phyloP scores from a whole-genome alignment of 1,140 invertebrate genomes.

The Paramacrobiotus metropolitanus region DNA sequence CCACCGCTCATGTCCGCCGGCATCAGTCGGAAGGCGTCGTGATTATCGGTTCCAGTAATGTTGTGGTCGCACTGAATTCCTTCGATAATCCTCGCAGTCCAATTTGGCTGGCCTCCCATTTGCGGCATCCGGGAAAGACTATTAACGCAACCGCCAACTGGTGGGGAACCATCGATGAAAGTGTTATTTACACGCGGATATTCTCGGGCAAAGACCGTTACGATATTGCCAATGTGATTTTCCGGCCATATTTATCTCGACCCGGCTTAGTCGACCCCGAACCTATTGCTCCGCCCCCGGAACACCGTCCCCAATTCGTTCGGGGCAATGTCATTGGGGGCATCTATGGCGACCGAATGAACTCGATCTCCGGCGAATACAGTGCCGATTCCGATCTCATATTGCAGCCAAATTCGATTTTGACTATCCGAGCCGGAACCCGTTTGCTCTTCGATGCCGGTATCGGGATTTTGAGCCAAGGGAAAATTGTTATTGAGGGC shows the following conservation, averaged over 20 bases:
- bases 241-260: slow-evolving; percentile 58
- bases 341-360: not conserved
- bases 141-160: slow-evolving; percentile 85
- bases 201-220: slow-evolving; percentile 76
- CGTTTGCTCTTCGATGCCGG: slow-evolving; percentile 20
- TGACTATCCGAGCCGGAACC: slow-evolving; percentile 12
- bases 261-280: slow-evolving; percentile 42
- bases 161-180: slow-evolving; percentile 50
- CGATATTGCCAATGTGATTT: slow-evolving; percentile 62
- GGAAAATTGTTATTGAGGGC: slow-evolving; percentile 16
- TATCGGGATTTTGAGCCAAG: slow-evolving; percentile 22
- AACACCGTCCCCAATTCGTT: not conserved
- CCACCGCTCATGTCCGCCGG: slow-evolving; percentile 31
- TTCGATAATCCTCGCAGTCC: slow-evolving; percentile 65
- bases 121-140: slow-evolving; percentile 72
- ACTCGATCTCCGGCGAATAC: not conserved
- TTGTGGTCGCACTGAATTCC: slow-evolving; percentile 67
- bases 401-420: slow-evolving; percentile 1
- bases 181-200: slow-evolving; percentile 40
- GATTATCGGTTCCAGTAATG: slow-evolving; percentile 58
- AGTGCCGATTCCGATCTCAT: slow-evolving; percentile 1
- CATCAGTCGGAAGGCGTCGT: slow-evolving; percentile 70
- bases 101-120: slow-evolving; percentile 82
- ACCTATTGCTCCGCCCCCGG: slow-evolving; percentile 23
- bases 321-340: not conserved